These are phyloP conservation scores for Nestor notabilis DNA, from an alignment of 2,113 vertebrate species.

Conservation along the genomic window DNA sequence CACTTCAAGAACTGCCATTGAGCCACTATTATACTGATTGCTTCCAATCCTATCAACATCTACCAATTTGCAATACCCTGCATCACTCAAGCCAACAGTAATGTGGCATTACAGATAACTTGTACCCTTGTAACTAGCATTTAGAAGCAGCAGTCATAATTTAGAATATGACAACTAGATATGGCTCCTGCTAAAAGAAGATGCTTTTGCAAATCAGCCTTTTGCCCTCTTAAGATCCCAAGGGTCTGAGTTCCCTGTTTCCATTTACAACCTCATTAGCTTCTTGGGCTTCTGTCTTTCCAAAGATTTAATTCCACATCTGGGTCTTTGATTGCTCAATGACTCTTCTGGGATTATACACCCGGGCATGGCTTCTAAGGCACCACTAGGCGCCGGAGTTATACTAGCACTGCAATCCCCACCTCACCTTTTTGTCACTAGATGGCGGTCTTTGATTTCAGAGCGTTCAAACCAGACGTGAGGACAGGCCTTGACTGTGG, in stretches of 20 bases:
- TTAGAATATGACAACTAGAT: neutral
- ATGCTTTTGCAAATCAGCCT: neutral
- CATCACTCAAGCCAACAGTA: neutral
- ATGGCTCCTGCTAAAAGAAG: neutral
- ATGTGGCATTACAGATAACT: neutral
- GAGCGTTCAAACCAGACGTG: constrained; percentile 97
- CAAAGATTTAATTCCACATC: neutral
- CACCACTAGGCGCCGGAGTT: accelerated
- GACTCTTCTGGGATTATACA: neutral
- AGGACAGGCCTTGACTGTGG: constrained; percentile 90
- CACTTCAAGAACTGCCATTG: neutral
- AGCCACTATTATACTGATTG: neutral
- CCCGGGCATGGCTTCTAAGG: accelerated
- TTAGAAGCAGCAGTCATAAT: neutral
- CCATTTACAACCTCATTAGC: neutral
- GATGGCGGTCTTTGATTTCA: constrained; percentile 90
- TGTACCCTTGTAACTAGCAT: neutral
- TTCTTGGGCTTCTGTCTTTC: neutral
- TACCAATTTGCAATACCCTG: neutral
- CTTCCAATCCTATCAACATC: neutral
- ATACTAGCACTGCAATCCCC: accelerated
- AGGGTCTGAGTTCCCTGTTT: neutral
- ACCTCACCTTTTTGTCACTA: constrained; percentile 88
- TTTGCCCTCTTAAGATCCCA: neutral
- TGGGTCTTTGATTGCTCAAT: neutral